Evolutionary conservation across 2,888 invertebrate species (phyloP).

Genomic region (Masnerella sp.): DNA sequence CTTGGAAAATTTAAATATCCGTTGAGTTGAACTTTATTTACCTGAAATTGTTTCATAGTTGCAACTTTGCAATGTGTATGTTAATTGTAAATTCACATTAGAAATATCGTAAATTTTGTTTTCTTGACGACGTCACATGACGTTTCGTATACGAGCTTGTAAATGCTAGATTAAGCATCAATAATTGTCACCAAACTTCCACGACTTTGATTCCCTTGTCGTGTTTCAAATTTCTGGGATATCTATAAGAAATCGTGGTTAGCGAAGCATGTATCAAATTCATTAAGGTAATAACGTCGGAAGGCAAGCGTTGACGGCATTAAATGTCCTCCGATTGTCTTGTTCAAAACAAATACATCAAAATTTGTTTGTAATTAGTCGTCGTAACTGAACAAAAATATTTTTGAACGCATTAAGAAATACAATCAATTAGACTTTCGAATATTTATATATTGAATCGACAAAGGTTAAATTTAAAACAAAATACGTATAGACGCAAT

Average conservation of each 20-base stretch:
- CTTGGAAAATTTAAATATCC: too few species aligned
- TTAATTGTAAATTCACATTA: too few species aligned
- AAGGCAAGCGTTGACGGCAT: slow-evolving; percentile 28
- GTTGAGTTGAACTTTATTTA: too few species aligned
- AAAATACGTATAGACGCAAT: slow-evolving; percentile 29
- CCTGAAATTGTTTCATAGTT: too few species aligned
- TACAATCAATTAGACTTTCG: slow-evolving; percentile 47
- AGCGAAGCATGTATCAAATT: slow-evolving; percentile 50
- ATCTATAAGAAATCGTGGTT: slow-evolving; percentile 16
- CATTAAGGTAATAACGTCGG: slow-evolving; percentile 15
- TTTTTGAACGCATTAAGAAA: slow-evolving; percentile 43
- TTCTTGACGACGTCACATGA: too few species aligned
- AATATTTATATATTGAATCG: slow-evolving; percentile 36
- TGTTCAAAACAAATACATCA: slow-evolving; percentile 40
- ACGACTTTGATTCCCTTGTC: neutral
- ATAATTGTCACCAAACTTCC: slow-evolving; percentile 24
- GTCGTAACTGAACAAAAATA: slow-evolving; percentile 34
- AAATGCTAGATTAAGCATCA: neutral
- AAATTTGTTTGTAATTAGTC: slow-evolving; percentile 39
- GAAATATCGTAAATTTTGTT: too few species aligned
- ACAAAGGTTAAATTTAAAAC: slow-evolving; percentile 25
- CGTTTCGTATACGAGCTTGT: slow-evolving; percentile 1
- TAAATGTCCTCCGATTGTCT: slow-evolving; percentile 36
- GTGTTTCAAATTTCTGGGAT: slow-evolving; percentile 13
- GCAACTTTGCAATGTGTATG: too few species aligned